Evolutionary conservation across 2,888 invertebrate species (phyloP), one percentile per base, ranked within the genome.

Genomic region (Drosophila anomalata): DNA sequence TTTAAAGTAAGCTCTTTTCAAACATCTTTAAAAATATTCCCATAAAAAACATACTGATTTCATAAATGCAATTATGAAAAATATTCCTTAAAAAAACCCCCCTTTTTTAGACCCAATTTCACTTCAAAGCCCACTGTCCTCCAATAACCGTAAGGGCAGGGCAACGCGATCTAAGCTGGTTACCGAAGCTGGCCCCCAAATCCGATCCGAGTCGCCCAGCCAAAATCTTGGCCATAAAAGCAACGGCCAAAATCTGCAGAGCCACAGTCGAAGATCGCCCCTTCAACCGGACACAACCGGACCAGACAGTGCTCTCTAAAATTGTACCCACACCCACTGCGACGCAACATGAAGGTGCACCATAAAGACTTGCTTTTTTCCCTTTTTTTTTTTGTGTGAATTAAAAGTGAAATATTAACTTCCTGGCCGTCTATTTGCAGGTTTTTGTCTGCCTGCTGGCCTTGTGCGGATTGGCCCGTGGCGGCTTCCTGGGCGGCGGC

Each of bases 391-490:
- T 41, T 62, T 56, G 63, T 51, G 2, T 42, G 67, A 65, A 2
- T 42, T 9, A 66, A 67, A 59, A 55, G 65, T 42, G 51, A 29
- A 14, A n/a, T 17, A 14, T 22, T 20, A 3, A 22, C 5, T n/a
- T 24, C 33, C 59, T 42, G 42, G 41, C 31, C 4, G 33, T 58
- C 29, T 62, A 14, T 7, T 52, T 46, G 29, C 75, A 87, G 87
- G 80, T 87, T 73, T 85, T 87, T 70, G 81, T 87, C 70, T 87
- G 87, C 73, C 79, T 87, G 79, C 83, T 87, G 24, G 87, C 85
- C 60, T 79, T 68, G 24, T 85, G 85, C 77, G 75, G 81, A 60
- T 51, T 83, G 76, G 85, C 85, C 57, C 83, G 81, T 12, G 86
- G 81, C 9, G 86, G 86, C 53, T 83, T 87, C 77, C 77, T 87